Evolutionary conservation across 2,797 vertebrate species (phyloP).

Genomic region (Phaenicophaeus curvirostris): DNA sequence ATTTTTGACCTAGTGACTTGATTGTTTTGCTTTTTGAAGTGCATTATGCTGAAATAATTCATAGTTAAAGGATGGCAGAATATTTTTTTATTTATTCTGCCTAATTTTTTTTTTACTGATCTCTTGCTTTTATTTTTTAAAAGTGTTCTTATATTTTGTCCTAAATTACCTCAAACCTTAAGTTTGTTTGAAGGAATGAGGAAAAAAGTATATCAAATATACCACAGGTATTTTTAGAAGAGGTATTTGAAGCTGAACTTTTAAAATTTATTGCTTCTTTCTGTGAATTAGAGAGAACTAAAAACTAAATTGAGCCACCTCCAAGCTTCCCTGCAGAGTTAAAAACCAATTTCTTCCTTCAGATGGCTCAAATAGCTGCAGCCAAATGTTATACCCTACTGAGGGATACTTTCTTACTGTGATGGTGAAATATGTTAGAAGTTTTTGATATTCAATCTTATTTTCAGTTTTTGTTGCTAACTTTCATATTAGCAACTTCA

Average conservation of each 20-base stretch:
- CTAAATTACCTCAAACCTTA: conserved; percentile 69
- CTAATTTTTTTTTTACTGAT: conserved; percentile 51
- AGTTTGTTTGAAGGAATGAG: conserved; percentile 50
- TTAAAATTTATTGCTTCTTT: conserved; percentile 42
- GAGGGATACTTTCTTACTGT: neutral
- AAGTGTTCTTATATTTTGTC: conserved; percentile 28
- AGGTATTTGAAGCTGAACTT: conserved; percentile 61
- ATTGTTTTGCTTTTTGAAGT: conserved; percentile 59
- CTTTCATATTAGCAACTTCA: neutral
- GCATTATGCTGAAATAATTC: conserved; percentile 42
- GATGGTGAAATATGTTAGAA: neutral
- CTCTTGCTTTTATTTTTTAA: conserved; percentile 27
- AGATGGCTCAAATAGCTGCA: neutral
- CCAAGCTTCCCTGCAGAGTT: neutral
- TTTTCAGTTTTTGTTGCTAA: neutral
- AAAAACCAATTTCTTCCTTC: neutral
- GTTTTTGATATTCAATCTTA: neutral
- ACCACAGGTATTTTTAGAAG: conserved; percentile 51
- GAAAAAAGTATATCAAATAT: conserved; percentile 43
- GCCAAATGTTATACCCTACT: neutral
- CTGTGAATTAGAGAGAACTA: conserved; percentile 28
- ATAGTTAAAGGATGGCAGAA: conserved; percentile 29
- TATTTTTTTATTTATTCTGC: conserved; percentile 75
- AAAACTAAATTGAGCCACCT: neutral
- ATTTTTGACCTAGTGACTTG: conserved; percentile 27